A percentile compares a stretch with the other conserved stretches of the same genome.
These are phyloP conservation scores for Empidonax traillii DNA, from an alignment of 2,113 vertebrate species.

Conservation along the genomic window DNA sequence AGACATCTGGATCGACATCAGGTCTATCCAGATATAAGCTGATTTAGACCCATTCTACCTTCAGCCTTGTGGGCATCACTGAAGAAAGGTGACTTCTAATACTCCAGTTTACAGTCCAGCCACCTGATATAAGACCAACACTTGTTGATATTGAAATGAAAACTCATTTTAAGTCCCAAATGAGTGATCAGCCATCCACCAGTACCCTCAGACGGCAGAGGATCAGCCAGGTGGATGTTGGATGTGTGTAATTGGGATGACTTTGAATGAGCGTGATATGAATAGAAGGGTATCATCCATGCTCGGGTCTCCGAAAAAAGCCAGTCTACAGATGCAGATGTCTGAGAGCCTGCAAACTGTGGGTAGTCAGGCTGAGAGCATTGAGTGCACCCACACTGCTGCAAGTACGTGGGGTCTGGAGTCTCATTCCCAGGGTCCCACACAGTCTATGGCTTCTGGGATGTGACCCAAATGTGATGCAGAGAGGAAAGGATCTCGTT, in stretches of 20 bases:
- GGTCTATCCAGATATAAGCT: background rate
- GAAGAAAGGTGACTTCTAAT: background rate
- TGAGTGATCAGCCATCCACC: background rate
- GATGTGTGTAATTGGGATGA: background rate
- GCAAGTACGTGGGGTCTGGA: background rate
- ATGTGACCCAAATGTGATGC: background rate
- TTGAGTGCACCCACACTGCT: background rate
- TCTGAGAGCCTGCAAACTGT: background rate
- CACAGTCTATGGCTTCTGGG: background rate
- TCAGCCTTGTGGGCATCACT: background rate
- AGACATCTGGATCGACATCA: background rate
- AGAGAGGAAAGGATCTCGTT: background rate
- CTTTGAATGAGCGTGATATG: background rate
- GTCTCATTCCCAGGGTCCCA: rapidly evolving
- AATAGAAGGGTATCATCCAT: background rate
- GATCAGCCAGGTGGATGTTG: rapidly evolving
- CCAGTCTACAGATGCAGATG: rapidly evolving
- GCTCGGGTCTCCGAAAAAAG: background rate
- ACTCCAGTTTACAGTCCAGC: background rate
- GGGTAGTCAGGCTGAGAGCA: background rate
- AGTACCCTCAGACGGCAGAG: background rate
- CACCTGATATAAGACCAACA: background rate
- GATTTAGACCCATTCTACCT: background rate
- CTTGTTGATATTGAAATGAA: background rate
- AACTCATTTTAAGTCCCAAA: background rate